A percentile compares a stretch with the other conserved stretches of the same genome.
Evolutionary conservation across 2,888 invertebrate genomes (phyloP).

Genomic region (Pelosia muscerda): DNA sequence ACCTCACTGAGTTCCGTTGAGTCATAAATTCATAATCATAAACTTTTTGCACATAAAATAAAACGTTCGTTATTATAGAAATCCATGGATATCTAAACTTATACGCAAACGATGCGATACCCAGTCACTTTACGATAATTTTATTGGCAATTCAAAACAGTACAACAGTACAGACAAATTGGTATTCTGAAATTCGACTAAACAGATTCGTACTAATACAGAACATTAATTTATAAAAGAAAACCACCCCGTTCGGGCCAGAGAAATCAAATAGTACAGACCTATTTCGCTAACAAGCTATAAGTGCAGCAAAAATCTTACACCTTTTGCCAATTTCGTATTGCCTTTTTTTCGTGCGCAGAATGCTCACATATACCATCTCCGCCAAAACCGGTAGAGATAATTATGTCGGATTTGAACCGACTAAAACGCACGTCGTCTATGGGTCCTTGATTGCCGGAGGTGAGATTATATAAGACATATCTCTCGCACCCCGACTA

Average conservation of each 20-base stretch:
- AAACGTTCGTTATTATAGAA: conserved; percentile 35
- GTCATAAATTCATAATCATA: conserved; percentile 26
- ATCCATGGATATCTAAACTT: conserved; percentile 43
- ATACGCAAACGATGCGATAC: conserved; percentile 43
- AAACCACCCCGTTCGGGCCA: background rate
- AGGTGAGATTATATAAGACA: too few relatives aligned
- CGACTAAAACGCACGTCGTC: too few relatives aligned
- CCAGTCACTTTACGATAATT: conserved; percentile 53
- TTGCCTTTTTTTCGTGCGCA: too few relatives aligned
- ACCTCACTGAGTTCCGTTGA: conserved; percentile 14
- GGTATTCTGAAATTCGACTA: conserved; percentile 26
- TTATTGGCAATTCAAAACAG: conserved; percentile 54
- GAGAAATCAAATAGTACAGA: too few relatives aligned
- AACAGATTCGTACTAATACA: conserved; percentile 13
- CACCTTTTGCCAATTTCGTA: too few relatives aligned
- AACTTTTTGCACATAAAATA: conserved; percentile 31
- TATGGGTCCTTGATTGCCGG: too few relatives aligned
- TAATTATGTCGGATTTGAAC: too few relatives aligned
- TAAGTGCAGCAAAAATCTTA: too few relatives aligned
- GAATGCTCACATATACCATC: too few relatives aligned
- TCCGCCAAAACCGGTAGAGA: too few relatives aligned
- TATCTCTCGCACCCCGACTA: too few relatives aligned
- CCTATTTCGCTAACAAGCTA: too few relatives aligned
- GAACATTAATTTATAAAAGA: background rate
- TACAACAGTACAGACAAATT: conserved; percentile 52